These are phyloP conservation scores for Pseudomugil gertrudae DNA, from an alignment of 2,797 vertebrate genomes.

Conservation along the genomic window DNA sequence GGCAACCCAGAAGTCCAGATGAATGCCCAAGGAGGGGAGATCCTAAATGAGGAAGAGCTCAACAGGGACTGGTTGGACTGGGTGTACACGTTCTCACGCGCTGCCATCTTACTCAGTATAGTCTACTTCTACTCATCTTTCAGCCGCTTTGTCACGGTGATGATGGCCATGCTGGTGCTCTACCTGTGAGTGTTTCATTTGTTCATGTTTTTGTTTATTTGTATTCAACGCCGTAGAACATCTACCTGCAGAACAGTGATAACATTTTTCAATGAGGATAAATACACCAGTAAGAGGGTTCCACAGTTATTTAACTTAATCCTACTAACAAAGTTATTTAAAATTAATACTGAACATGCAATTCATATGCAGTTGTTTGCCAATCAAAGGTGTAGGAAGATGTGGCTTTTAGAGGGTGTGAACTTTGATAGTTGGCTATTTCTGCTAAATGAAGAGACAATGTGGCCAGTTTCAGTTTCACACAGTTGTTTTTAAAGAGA, in stretches of 20 bases:
- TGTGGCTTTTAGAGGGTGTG: too few relatives aligned
- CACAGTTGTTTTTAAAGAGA: too few relatives aligned
- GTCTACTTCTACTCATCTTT: conserved; percentile 98
- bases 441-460: too few relatives aligned
- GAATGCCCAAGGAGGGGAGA: conserved; percentile 91
- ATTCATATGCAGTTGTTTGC: not conserved
- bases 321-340: not conserved
- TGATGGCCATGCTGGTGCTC: conserved; percentile 94
- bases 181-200: conserved; percentile 88
- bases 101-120: conserved; percentile 92
- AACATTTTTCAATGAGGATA: too few relatives aligned
- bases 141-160: conserved; percentile 95
- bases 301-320: too few relatives aligned
- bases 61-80: conserved; percentile 96
- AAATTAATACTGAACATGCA: not conserved
- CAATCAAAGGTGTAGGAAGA: not conserved
- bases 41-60: conserved; percentile 92
- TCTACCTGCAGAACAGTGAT: too few relatives aligned
- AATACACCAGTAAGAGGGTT: too few relatives aligned
- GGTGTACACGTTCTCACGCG: conserved; percentile 92
- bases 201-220: too few relatives aligned
- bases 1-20: conserved; percentile 89
- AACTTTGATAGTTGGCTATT: too few relatives aligned
- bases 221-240: too few relatives aligned
- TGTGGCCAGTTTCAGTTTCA: too few relatives aligned